These are phyloP conservation scores for Calameuta pallipes DNA, from an alignment of 2,888 invertebrate species.

Conservation along the genomic window DNA sequence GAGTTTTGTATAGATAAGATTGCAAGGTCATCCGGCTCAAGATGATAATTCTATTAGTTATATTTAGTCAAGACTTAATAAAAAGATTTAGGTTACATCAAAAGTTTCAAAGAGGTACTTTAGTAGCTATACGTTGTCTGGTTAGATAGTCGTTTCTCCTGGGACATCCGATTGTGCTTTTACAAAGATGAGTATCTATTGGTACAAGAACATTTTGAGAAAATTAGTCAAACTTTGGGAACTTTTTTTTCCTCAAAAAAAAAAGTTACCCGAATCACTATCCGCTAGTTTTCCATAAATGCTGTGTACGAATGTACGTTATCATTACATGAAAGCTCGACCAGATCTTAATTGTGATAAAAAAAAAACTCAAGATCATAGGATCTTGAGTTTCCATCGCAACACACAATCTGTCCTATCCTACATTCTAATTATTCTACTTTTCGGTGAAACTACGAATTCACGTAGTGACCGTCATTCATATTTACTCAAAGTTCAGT, in stretches of 20 bases:
- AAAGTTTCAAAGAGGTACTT: neutral
- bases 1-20: no score
- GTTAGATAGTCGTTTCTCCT: neutral
- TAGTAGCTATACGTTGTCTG: neutral
- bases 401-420: neutral
- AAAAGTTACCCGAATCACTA: neutral
- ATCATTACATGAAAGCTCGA: neutral
- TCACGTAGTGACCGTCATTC: neutral
- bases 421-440: neutral
- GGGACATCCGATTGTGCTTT: neutral
- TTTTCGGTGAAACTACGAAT: neutral
- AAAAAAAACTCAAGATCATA: neutral
- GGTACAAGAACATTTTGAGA: neutral
- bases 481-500: neutral
- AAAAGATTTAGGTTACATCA: neutral
- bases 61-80: neutral
- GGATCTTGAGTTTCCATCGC: neutral
- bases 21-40: neutral
- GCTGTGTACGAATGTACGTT: neutral
- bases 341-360: neutral
- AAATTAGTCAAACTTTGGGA: neutral
- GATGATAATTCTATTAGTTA: neutral
- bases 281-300: neutral
- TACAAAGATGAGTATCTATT: neutral
- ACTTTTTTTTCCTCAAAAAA: neutral